These are phyloP conservation scores for Xylocampa areola DNA, from an alignment of 2,888 invertebrate species.

Conservation along the genomic window DNA sequence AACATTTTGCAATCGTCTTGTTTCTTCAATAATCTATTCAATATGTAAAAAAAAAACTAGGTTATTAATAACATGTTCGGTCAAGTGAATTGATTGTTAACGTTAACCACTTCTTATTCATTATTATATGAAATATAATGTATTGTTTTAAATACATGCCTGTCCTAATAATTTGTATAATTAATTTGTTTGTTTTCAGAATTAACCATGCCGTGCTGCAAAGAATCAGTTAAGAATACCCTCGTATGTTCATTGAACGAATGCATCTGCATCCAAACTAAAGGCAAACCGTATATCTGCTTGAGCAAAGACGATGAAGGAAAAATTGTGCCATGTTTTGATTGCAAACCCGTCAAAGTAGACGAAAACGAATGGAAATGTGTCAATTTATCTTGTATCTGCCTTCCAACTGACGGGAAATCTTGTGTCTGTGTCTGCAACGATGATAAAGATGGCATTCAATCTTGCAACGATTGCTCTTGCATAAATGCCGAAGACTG, in stretches of 20 bases:
- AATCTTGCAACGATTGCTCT: slow-evolving; percentile 60
- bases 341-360: slow-evolving; percentile 49
- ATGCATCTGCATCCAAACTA: slow-evolving; percentile 67
- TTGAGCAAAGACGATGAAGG: slow-evolving; percentile 52
- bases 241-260: slow-evolving; percentile 61
- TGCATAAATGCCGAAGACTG: slow-evolving; percentile 50
- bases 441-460: slow-evolving; percentile 57
- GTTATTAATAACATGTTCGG: no score
- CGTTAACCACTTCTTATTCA: no score
- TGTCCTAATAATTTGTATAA: no score
- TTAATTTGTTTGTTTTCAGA: slow-evolving; percentile 31
- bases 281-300: slow-evolving; percentile 51
- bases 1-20: no score
- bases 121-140: no score
- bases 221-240: slow-evolving; percentile 57
- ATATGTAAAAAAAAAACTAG: no score
- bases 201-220: slow-evolving; percentile 70
- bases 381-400: slow-evolving; percentile 55
- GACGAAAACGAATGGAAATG: slow-evolving; percentile 45
- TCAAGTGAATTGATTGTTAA: no score
- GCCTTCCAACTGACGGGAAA: slow-evolving; percentile 50
- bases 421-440: slow-evolving; percentile 61
- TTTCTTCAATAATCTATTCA: no score
- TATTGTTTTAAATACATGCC: no score
- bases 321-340: slow-evolving; percentile 50